Base-by-base conservation (phyloP, 2,797 vertebrate genomes). In the Pseudomugil tenellus region DNA sequence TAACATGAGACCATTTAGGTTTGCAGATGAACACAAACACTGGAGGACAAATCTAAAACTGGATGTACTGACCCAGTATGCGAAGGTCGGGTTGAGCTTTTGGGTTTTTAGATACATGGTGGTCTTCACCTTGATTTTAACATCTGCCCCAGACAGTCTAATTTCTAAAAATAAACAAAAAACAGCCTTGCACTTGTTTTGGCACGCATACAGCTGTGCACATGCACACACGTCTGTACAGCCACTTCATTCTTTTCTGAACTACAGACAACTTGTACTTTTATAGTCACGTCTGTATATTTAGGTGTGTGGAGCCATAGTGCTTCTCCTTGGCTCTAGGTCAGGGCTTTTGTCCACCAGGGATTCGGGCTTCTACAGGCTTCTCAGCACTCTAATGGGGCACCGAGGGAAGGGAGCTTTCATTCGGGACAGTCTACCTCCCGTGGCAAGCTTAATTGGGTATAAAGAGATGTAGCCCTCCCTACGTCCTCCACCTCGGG, bases 311-410 rank as follows among this genome's bases (percentile, higher is more conserved):
- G 85, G 70, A 82, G 78, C 70, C 68, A 58, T 67, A 78, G 79
- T 75, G 79, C 70, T 80, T 84, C 87, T 90, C 86, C 79, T 85
- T 86, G 81, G 84, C 84, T 76, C 66, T 60, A 80, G 91, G 91
- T 93, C 87, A 89, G 67, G 74, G 87, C 81, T 81, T 91, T 79
- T 67, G 72, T 86, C 74, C 90, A 26, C 83, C 66, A 70, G 90
- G 87, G 89, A 91, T 71, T 65, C 48, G 4, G 72, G 58, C 81
- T 87, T 89, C 88, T 79, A 58, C 85, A 46, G 84, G 71, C 83
- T 89, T 91, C 90, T 90, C 86, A 87, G 81, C 37, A 29, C 89
- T 88, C 77, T 93, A 93, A 93, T 93, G 90, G 91, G 87, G 89
- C 88, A 86, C 85, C 64, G 37, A 84, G 92, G 92, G 92, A 92